phyloP scores from a whole-genome alignment of 2,888 invertebrate genomes.

The Balanococcus diminutus region DNA sequence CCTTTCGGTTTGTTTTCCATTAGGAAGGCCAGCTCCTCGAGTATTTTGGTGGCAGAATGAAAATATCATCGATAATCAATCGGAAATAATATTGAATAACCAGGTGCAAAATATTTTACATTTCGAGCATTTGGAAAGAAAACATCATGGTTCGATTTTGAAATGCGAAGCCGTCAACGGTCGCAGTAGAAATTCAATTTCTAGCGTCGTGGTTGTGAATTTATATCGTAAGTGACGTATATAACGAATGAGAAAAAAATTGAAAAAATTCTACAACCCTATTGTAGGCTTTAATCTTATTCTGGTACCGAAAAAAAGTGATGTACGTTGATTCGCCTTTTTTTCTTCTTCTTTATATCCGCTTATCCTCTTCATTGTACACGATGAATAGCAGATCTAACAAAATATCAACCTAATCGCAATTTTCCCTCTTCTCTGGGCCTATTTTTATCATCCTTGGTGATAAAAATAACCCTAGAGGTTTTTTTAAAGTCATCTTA shows the following conservation, averaged over 20 bases:
- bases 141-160: conserved; percentile 52
- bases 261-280: background rate
- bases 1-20: background rate
- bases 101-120: conserved; percentile 48
- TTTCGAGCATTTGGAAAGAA: conserved; percentile 51
- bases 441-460: background rate
- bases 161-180: conserved; percentile 55
- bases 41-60: conserved; percentile 54
- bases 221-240: conserved; percentile 47
- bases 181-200: conserved; percentile 46
- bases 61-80: conserved; percentile 51
- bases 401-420: background rate
- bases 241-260: background rate
- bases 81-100: conserved; percentile 48
- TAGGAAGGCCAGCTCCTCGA: conserved; percentile 53
- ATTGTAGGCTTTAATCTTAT: conserved; percentile 29
- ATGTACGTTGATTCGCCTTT: conserved; percentile 1
- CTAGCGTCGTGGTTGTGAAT: conserved; percentile 48
- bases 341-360: background rate
- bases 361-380: background rate
- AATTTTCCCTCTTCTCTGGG: background rate
- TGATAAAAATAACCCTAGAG: background rate
- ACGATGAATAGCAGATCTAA: background rate
- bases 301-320: background rate
- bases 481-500: background rate